Evolutionary conservation across 2,113 vertebrate species (phyloP).

Genomic region (Prochilodus magdalenae): DNA sequence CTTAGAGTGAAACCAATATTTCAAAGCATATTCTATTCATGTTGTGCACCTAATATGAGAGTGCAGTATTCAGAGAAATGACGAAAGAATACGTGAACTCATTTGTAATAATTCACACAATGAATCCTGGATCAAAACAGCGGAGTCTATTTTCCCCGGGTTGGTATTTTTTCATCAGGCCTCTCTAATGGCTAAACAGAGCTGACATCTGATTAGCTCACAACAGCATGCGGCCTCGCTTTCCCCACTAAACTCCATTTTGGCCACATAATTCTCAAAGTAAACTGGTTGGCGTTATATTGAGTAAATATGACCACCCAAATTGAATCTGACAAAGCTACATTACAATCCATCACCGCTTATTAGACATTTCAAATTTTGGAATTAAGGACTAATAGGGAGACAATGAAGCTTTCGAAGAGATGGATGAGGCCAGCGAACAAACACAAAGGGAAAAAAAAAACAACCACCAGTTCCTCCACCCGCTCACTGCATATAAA

Average conservation of each 20-base stretch:
- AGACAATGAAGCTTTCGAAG: conserved; percentile 69
- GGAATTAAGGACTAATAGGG: conserved; percentile 81
- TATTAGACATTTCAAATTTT: conserved; percentile 84
- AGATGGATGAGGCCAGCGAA: conserved; percentile 77
- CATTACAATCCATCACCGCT: conserved; percentile 83
- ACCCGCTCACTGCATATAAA: neutral
- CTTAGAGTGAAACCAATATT: conserved; percentile 5
- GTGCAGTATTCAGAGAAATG: conserved; percentile 25
- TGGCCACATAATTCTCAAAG: conserved; percentile 53
- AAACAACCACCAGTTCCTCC: neutral
- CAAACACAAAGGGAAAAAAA: conserved; percentile 68
- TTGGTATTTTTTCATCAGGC: conserved; percentile 16
- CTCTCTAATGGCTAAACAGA: conserved; percentile 48
- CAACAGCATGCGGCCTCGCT: conserved; percentile 47
- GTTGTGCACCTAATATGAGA: conserved; percentile 14
- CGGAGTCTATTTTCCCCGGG: conserved; percentile 23
- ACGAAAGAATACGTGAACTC: conserved; percentile 6
- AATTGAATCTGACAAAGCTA: conserved; percentile 82
- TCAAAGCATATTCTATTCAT: neutral
- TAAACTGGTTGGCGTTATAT: conserved; percentile 45
- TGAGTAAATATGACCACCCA: conserved; percentile 78
- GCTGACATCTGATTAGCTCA: conserved; percentile 57
- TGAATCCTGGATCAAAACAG: conserved; percentile 31
- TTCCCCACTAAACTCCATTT: conserved; percentile 59
- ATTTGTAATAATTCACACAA: conserved; percentile 39